Evolutionary conservation across 1,140 invertebrate genomes (phyloP), one percentile per base, ranked within the genome.

Genomic region (Oncopodura yosiiana): DNA sequence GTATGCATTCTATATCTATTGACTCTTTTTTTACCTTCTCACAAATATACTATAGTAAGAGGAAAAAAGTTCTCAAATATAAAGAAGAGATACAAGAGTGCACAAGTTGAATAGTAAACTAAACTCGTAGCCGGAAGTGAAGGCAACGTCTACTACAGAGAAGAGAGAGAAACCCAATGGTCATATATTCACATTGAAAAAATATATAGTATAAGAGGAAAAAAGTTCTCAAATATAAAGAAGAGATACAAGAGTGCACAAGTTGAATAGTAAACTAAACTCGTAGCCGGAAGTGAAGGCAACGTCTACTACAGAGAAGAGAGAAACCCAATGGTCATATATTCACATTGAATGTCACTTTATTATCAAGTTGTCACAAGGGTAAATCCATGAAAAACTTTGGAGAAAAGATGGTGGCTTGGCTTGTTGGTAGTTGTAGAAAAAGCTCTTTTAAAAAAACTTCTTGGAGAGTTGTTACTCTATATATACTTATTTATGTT

Each of bases 201-300:
- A 37, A 30, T n/a, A 5, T 39, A 6, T 6, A 14, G 9, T 11
- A 16, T 49, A n/a, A 21, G 19, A 34, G 46, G 32, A 34, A 34
- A 8, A 14, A 34, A 8, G 30, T 34, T 6, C 6, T 6, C 14
- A 14, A 34, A 14, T 14, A 6, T 8, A 14, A 6, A 34, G 14
- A 6, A 8, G 30, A 6, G 6, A 14, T 34, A 8, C n/a, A 30
- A 30, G 32, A 23, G 27, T 49, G 32, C 46, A 36, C 36, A 49
- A 49, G 38, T 51, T 42, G 49, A 51, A 51, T 51, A 51, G 49
- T 26, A 36, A 51, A 51, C n/a, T n/a, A n/a, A n/a, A n/a, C n/a
- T n/a, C n/a, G 37, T 51, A 51, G 34, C 49, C 49, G 49, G 49
- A 51, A 51, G 49, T 51, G 49, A 51, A n/a, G n/a, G n/a, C n/a